A percentile compares a stretch with the other conserved stretches of the same genome.
phyloP scores from a whole-genome alignment of 2,888 invertebrate genomes.

The Lumbricus terrestris region DNA sequence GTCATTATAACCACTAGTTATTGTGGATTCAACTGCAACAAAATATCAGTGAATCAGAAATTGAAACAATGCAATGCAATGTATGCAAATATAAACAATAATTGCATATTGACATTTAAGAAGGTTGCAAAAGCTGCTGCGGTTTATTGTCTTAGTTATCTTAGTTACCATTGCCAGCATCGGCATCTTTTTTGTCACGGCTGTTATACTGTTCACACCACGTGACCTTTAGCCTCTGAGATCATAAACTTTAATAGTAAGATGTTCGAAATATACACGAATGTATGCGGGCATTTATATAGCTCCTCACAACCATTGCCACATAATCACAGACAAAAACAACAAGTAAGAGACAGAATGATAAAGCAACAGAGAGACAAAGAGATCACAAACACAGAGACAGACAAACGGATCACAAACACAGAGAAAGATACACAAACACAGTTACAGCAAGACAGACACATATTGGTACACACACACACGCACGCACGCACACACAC shows the following conservation, averaged over 20 bases:
- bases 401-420: not conserved
- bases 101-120: no score
- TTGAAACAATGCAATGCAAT: not conserved
- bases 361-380: not conserved
- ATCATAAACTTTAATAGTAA: no score
- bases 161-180: not conserved
- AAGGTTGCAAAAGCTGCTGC: not conserved
- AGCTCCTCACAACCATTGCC: not conserved
- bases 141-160: not conserved
- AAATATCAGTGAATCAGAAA: not conserved
- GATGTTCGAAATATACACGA: not conserved
- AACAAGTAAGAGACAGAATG: not conserved
- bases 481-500: not conserved
- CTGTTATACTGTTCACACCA: no score
- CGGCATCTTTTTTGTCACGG: not conserved
- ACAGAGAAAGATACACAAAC: not conserved
- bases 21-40: not conserved
- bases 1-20: not conserved
- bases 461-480: not conserved
- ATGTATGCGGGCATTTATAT: not conserved
- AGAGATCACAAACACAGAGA: not conserved
- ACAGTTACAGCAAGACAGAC: not conserved
- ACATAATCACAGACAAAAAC: not conserved
- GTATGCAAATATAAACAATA: not conserved
- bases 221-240: not conserved